A percentile compares a stretch with the other conserved stretches of the same genome.
Evolutionary conservation across 1,140 invertebrate species (phyloP).

Genomic region (Hylaeus anthracinus): DNA sequence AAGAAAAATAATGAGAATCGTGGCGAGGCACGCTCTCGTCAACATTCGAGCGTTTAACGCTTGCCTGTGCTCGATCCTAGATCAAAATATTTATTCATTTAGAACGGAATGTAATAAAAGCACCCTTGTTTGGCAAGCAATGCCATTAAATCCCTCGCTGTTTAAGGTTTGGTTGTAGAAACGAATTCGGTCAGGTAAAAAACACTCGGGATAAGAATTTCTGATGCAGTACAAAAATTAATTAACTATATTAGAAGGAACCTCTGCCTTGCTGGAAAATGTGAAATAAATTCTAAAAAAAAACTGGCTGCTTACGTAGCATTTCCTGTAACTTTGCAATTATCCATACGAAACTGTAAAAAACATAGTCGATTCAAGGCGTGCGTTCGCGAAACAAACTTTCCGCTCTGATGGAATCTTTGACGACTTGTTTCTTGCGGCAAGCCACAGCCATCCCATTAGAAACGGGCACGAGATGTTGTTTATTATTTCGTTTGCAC

Average conservation of each 20-base stretch:
- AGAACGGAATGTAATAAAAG: no score
- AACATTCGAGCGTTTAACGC: neutral
- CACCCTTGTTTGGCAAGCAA: no score
- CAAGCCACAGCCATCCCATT: conserved; percentile 60
- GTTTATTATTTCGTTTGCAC: conserved; percentile 72
- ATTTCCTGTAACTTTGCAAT: neutral
- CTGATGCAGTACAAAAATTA: no score
- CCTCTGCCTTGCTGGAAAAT: no score
- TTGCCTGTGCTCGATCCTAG: neutral
- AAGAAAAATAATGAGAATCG: neutral
- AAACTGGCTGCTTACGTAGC: neutral
- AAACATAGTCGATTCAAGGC: neutral
- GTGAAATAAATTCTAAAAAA: no score
- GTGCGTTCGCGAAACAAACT: conserved; percentile 9
- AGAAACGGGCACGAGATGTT: conserved; percentile 48
- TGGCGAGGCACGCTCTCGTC: neutral
- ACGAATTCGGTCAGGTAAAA: no score
- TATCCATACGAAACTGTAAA: neutral
- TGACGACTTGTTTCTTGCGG: conserved; percentile 18
- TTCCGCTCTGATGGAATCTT: conserved; percentile 15
- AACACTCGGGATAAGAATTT: no score
- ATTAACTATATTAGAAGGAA: no score
- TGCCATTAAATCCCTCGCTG: no score
- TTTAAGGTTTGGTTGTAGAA: no score
- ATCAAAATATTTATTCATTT: no score